These are phyloP conservation scores for Hypsibius dujardini DNA, from an alignment of 1,140 invertebrate species.

Conservation along the genomic window DNA sequence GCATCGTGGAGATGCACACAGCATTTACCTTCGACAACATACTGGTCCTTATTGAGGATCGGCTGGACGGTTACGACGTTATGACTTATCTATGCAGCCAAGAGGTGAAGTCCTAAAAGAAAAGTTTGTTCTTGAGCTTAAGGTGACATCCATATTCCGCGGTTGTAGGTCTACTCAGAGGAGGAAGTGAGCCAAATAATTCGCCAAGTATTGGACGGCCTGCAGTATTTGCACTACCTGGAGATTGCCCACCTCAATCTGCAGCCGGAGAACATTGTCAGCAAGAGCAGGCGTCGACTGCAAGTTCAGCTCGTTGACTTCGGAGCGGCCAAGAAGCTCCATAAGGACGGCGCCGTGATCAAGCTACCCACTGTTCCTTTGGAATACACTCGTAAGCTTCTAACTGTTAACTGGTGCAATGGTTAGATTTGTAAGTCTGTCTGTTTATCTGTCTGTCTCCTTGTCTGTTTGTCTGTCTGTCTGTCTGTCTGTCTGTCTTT, in stretches of 20 bases:
- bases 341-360: constrained; percentile 52
- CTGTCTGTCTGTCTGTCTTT: too few species aligned
- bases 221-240: constrained; percentile 81
- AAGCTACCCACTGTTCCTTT: constrained; percentile 41
- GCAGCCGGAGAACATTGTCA: constrained; percentile 86
- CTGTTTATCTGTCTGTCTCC: too few species aligned
- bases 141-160: too few species aligned
- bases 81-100: constrained; percentile 64
- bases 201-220: constrained; percentile 54
- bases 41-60: constrained; percentile 55
- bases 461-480: too few species aligned
- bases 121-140: too few species aligned
- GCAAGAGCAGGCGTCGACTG: constrained; percentile 62
- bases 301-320: constrained; percentile 77
- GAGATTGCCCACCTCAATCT: constrained; percentile 78
- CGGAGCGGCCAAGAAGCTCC: constrained; percentile 58
- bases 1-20: constrained; percentile 52
- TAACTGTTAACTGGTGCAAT: too few species aligned
- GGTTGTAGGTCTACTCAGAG: constrained; percentile 77
- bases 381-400: constrained; percentile 52
- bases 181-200: constrained; percentile 68
- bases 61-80: constrained; percentile 70
- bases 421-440: too few species aligned
- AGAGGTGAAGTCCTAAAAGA: too few species aligned
- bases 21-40: constrained; percentile 21